These are phyloP conservation scores for Acronicta aceris DNA, from an alignment of 2,888 invertebrate species.

Conservation along the genomic window DNA sequence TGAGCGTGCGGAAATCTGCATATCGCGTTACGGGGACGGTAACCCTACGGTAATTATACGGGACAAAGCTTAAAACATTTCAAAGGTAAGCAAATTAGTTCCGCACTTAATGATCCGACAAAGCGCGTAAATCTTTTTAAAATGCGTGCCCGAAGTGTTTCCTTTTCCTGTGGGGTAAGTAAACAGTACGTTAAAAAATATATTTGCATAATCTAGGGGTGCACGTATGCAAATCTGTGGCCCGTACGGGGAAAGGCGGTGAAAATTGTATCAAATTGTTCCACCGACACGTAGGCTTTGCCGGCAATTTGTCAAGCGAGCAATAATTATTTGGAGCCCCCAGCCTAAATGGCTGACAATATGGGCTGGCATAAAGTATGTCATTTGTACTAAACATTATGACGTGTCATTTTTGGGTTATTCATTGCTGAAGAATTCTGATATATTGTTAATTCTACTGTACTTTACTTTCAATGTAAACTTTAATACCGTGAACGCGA, in stretches of 20 bases:
- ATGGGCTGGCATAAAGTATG: conserved; percentile 58
- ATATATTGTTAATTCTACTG: conserved; percentile 12
- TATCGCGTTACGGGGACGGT: conserved; percentile 83
- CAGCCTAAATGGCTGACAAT: conserved; percentile 72
- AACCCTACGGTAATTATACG: conserved; percentile 83
- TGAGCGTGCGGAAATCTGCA: conserved; percentile 76
- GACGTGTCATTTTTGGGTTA: conserved; percentile 53
- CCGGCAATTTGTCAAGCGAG: conserved; percentile 87
- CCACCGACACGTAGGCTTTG: conserved; percentile 83
- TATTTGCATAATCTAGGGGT: conserved; percentile 86
- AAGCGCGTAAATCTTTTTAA: conserved; percentile 89
- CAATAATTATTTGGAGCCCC: conserved; percentile 85
- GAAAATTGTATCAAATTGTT: conserved; percentile 89
- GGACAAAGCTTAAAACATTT: conserved; percentile 87
- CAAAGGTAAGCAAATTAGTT: conserved; percentile 90
- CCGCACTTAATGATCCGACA: conserved; percentile 89
- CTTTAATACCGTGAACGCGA: too few relatives aligned
- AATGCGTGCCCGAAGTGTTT: conserved; percentile 84
- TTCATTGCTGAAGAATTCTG: conserved; percentile 34
- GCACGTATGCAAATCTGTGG: conserved; percentile 85
- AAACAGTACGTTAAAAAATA: conserved; percentile 85
- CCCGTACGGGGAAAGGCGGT: conserved; percentile 82
- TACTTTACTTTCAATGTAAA: not conserved
- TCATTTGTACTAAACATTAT: conserved; percentile 56
- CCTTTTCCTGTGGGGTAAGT: conserved; percentile 80